Conservation (phyloP, 2,888 invertebrate species). For the Lymantria dispar region DNA sequence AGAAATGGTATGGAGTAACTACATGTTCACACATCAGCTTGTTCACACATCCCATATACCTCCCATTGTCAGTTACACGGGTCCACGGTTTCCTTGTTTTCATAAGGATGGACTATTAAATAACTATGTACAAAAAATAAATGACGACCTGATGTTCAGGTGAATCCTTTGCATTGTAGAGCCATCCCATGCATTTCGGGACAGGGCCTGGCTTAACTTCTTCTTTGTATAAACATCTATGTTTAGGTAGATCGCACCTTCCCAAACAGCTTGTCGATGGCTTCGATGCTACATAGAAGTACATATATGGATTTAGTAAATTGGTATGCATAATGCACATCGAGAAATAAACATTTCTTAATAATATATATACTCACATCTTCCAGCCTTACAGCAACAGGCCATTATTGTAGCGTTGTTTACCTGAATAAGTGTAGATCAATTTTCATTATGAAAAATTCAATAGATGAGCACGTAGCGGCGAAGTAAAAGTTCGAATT, state of each 20-base stretch:
- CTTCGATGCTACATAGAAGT: conserved; percentile 47
- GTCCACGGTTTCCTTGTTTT: too few relatives aligned
- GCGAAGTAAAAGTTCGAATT: too few relatives aligned
- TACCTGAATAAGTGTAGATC: background rate
- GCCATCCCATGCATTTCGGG: conserved; percentile 74
- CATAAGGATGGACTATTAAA: background rate
- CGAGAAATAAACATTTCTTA: background rate
- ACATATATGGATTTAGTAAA: background rate
- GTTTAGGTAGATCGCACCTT: conserved; percentile 68
- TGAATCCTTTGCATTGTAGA: conserved; percentile 66
- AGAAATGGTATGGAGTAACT: too few relatives aligned
- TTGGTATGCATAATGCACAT: background rate
- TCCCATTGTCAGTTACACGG: too few relatives aligned
- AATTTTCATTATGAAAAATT: background rate
- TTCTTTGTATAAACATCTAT: conserved; percentile 59
- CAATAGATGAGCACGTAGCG: too few relatives aligned
- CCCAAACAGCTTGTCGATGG: conserved; percentile 64
- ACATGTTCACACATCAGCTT: too few relatives aligned
- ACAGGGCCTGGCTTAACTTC: conserved; percentile 65
- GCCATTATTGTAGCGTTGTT: conserved; percentile 22
- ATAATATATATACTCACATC: conserved; percentile 12
- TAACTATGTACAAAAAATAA: background rate
- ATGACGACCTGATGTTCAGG: conserved; percentile 65
- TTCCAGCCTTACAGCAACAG: conserved; percentile 34
- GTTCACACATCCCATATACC: too few relatives aligned